phyloP scores from a whole-genome alignment of 2,888 invertebrate species.

The Noctua fimbriata region DNA sequence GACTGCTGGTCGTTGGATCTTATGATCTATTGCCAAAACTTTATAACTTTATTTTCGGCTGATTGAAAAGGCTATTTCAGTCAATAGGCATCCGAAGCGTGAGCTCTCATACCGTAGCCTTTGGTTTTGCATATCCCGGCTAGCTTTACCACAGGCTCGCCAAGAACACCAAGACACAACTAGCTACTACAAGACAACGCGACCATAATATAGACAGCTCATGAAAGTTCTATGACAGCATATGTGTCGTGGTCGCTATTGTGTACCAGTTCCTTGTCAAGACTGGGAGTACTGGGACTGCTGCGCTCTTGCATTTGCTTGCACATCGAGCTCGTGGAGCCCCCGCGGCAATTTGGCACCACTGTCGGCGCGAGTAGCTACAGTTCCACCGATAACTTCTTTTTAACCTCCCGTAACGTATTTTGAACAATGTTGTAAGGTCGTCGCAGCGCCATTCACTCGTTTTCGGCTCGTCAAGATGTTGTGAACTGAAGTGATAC shows the following conservation, averaged over 20 bases:
- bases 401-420: slow-evolving; percentile 9
- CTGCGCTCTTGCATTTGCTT: neutral
- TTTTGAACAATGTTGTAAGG: slow-evolving; percentile 11
- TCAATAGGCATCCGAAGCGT: neutral
- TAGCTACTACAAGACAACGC: neutral
- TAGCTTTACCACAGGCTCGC: neutral
- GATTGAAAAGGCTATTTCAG: neutral
- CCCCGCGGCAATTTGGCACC: slow-evolving; percentile 23
- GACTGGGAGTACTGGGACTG: neutral
- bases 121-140: neutral
- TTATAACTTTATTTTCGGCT: too few species aligned
- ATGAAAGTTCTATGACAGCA: neutral
- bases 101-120: neutral
- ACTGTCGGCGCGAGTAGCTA: neutral
- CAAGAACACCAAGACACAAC: neutral
- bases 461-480: slow-evolving; percentile 2
- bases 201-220: neutral
- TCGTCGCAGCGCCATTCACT: neutral
- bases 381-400: slow-evolving; percentile 18
- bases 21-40: neutral
- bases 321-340: neutral
- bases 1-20: neutral
- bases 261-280: neutral
- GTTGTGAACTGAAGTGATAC: slow-evolving; percentile 14
- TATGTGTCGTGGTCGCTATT: neutral